Conservation (phyloP, 2,888 invertebrate species). For the Blera fallax region DNA sequence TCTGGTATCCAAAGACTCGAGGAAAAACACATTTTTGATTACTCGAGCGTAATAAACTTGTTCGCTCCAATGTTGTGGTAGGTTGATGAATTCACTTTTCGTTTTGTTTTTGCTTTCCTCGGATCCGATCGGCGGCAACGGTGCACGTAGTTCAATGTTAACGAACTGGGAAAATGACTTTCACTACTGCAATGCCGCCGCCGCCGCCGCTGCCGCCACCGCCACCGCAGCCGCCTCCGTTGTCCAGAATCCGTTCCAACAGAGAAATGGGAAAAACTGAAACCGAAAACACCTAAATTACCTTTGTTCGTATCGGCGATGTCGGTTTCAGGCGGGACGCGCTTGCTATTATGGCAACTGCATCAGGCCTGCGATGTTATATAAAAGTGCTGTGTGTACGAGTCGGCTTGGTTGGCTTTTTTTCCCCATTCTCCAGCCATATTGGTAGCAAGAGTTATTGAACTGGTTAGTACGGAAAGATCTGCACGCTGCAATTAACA, state of each 20-base stretch:
- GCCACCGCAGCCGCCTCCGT: no score
- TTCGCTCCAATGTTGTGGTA: constrained; percentile 63
- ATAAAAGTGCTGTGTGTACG: constrained; percentile 44
- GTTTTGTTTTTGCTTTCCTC: constrained; percentile 57
- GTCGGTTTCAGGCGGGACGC: background rate
- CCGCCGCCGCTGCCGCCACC: background rate
- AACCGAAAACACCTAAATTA: constrained; percentile 70
- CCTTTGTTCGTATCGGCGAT: constrained; percentile 35
- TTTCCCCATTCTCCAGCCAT: constrained; percentile 59
- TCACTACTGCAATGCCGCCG: constrained; percentile 59
- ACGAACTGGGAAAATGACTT: constrained; percentile 72
- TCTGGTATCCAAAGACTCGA: constrained; percentile 27
- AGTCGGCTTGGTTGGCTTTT: constrained; percentile 21
- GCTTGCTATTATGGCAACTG: constrained; percentile 42
- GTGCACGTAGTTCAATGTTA: constrained; percentile 72
- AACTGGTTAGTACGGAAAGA: constrained; percentile 62
- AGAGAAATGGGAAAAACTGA: constrained; percentile 65
- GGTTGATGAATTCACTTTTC: constrained; percentile 68
- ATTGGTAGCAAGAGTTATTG: constrained; percentile 68
- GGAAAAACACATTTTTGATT: constrained; percentile 35
- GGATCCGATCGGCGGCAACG: constrained; percentile 31
- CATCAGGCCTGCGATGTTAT: constrained; percentile 48
- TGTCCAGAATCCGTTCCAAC: constrained; percentile 24
- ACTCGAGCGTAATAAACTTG: constrained; percentile 71
- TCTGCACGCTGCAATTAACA: constrained; percentile 62